Evolutionary conservation across 2,113 vertebrate genomes (phyloP).

Genomic region (Grammomys surdaster): DNA sequence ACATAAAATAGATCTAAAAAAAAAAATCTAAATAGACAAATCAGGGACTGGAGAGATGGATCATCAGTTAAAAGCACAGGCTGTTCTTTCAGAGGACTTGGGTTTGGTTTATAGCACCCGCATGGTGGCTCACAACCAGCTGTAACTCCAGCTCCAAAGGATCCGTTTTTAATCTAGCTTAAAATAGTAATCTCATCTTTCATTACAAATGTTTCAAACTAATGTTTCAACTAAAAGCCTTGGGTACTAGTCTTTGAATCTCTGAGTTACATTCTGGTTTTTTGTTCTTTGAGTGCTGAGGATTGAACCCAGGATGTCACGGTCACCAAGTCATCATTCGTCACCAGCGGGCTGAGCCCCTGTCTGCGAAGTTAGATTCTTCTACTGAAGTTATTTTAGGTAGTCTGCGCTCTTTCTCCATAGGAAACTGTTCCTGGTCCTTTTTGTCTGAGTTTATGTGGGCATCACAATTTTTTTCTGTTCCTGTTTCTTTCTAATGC

Average conservation of each 20-base stretch:
- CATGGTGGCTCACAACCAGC: background rate
- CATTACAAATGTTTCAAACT: background rate
- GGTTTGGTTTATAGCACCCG: background rate
- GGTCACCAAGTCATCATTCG: background rate
- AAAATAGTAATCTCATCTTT: background rate
- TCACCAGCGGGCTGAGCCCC: background rate
- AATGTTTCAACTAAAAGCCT: background rate
- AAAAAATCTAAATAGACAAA: background rate
- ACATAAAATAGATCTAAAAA: background rate
- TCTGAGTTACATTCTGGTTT: background rate
- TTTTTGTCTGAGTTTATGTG: background rate
- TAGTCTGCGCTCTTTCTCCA: background rate
- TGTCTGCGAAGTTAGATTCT: background rate
- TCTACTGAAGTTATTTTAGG: background rate
- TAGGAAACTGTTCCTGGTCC: background rate
- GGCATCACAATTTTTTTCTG: no score
- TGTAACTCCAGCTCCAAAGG: background rate
- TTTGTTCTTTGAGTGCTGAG: background rate
- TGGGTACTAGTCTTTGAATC: background rate
- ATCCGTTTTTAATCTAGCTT: background rate
- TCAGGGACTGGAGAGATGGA: background rate
- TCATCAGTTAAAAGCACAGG: background rate
- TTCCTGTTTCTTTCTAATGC: no score
- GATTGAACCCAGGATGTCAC: background rate
- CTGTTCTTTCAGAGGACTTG: background rate